Base-by-base conservation (phyloP, 2,113 vertebrate genomes). In the Pica pica region DNA sequence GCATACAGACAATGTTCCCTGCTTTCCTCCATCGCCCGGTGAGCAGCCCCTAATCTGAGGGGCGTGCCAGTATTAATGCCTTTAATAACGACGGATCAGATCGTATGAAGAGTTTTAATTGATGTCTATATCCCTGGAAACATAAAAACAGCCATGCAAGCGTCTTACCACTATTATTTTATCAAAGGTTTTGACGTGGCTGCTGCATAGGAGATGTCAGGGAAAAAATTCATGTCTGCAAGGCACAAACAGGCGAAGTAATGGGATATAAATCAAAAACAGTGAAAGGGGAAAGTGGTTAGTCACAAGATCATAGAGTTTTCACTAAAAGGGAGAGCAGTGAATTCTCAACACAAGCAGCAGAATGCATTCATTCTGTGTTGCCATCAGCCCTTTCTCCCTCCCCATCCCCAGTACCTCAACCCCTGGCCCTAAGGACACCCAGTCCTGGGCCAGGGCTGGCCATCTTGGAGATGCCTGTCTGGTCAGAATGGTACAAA, bases 261-360 rank as follows among this genome's bases (percentile, higher is more conserved):
- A 97, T 97, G 94, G 97, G 96, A 97, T 97, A 97, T 97, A 97
- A 97, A 97, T 97, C 97, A 97, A 96, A 97, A 97, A 97, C 95
- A 96, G 95, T 94, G 93, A 97, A 96, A 96, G 95, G 96, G 93
- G 93, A 97, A 97, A 94, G 96, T 96, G 95, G 95, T 96, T 97
- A 95, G 89, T 95, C 89, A 96, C 89, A 96, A 96, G 95, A 96
- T 91, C 94, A 90, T 94, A 97, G 95, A 95, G 95, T 96, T 97
- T 97, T 97, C 96, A 95, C 91, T 94, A 95, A 75, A 78, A 91
- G 91, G 74, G 87, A 97, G 85, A 97, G 87, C 96, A 89, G 79
- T 92, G 96, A 96, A 96, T 96, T 95, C 94, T 95, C 94, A 90
- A 75, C 84, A 87, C 39, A 88, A 88, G 88, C 94, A 90, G 76